Evolutionary conservation across 2,797 vertebrate species (phyloP), one percentile per base, ranked within the genome.

Genomic region (Xyrichtys novacula): DNA sequence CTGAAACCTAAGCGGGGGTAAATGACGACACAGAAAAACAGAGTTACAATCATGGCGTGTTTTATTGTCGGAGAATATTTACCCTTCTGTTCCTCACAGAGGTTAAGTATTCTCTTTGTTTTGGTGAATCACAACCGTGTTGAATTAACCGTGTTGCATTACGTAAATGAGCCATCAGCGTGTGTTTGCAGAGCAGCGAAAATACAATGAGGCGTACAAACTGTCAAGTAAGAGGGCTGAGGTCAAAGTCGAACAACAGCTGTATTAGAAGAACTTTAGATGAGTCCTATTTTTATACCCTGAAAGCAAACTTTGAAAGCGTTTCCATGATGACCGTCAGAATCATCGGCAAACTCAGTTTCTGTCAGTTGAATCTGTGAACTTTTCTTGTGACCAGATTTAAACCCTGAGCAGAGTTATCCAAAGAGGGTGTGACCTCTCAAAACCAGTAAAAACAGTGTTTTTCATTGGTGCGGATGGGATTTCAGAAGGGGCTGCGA

Each of bases 31-130:
- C 44, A 17, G 4, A 31, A 62, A n/a, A 29, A 47, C 59, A 67
- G 29, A 40, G 5, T 23, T 44, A 39, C 23, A 70, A 65, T 63
- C 70, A 56, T 59, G 23, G 20, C 1, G n/a, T 23, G 3, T 89
- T 92, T 46, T 91, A 89, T 86, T 91, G 65, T 52, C 20, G 16
- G 76, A 74, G 53, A 86, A 55, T 22, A 34, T 48, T 60, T 47
- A 10, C 54, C 56, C 40, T 60, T 36, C 63, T 57, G 32, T 54
- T 46, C 71, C 50, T 42, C 15, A 62, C 68, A 75, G 31, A 65
- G 57, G 43, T 55, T 3, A 69, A 34, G 9, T 6, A 9, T 31
- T 65, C 58, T 34, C 44, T 32, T 48, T 38, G 64, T 47, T 71
- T 65, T 67, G 68, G 70, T 71, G 63, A 6, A 38, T 38, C n/a